Evolutionary conservation across 2,113 vertebrate genomes (phyloP).

Genomic region (Aegithalos caudatus): DNA sequence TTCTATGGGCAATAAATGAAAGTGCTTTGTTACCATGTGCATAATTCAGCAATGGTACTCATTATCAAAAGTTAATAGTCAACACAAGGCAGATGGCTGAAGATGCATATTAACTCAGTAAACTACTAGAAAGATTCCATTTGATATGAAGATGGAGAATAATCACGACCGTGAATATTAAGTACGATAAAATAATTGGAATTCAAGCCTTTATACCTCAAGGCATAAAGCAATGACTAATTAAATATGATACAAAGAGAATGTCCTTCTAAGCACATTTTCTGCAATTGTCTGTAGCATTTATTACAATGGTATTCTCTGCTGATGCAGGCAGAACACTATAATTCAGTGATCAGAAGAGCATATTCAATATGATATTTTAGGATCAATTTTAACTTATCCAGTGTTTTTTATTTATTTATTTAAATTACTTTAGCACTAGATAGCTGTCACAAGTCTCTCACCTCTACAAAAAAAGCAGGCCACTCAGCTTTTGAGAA

Average conservation of each 20-base stretch:
- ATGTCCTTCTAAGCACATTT: not conserved
- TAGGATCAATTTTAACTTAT: not conserved
- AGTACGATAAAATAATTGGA: not conserved
- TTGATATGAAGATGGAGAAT: not conserved
- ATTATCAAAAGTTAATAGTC: conserved; percentile 2
- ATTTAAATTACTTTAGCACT: not conserved
- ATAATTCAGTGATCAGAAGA: not conserved
- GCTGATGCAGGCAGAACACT: not conserved
- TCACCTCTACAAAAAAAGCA: not conserved
- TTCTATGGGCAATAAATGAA: not conserved
- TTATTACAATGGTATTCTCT: not conserved
- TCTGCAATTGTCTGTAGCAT: not conserved
- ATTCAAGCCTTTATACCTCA: not conserved
- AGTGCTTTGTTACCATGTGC: not conserved
- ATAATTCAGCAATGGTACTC: not conserved
- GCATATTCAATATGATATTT: not conserved
- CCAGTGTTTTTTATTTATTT: not conserved
- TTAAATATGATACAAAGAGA: not conserved
- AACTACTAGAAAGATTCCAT: not conserved
- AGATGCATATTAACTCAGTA: not conserved
- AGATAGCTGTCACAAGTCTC: not conserved
- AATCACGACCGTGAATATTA: not conserved
- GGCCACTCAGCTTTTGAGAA: not conserved
- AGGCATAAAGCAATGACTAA: not conserved
- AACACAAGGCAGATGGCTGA: not conserved